These are phyloP conservation scores for Brachylomia viminalis DNA, from an alignment of 2,888 invertebrate species.

Conservation along the genomic window DNA sequence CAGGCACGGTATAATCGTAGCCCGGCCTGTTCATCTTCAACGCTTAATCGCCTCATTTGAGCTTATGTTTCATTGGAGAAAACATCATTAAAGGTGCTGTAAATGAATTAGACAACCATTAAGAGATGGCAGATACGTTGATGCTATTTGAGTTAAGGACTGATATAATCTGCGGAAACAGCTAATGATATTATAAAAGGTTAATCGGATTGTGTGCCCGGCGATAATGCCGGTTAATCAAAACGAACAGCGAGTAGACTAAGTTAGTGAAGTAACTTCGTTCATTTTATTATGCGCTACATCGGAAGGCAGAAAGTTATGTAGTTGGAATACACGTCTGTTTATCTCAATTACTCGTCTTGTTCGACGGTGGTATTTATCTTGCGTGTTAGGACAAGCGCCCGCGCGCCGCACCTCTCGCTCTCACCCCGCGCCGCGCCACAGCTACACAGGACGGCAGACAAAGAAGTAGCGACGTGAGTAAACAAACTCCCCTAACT, in stretches of 20 bases:
- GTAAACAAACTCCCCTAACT: conserved; percentile 83
- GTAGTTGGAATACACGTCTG: conserved; percentile 84
- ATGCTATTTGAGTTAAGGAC: conserved; percentile 75
- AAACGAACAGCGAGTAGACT: conserved; percentile 59
- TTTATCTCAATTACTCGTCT: conserved; percentile 88
- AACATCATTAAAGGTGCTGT: conserved; percentile 75
- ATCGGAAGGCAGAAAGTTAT: conserved; percentile 82
- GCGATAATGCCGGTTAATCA: conserved; percentile 50
- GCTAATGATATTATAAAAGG: conserved; percentile 57
- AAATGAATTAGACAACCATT: conserved; percentile 64
- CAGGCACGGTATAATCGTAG: conserved; percentile 89
- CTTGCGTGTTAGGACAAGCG: conserved; percentile 85
- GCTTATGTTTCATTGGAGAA: conserved; percentile 79
- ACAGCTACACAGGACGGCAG: conserved; percentile 76
- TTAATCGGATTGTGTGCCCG: conserved; percentile 52
- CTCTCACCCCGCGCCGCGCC: conserved; percentile 64
- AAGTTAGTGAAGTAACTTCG: conserved; percentile 79
- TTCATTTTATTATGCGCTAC: conserved; percentile 84
- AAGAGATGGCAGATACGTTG: conserved; percentile 66
- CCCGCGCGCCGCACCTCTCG: conserved; percentile 65
- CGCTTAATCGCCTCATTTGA: conserved; percentile 87
- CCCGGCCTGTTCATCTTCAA: conserved; percentile 90
- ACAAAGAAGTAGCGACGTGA: conserved; percentile 85
- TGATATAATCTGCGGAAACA: conserved; percentile 48
- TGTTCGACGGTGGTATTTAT: conserved; percentile 86